These are phyloP conservation scores for Lepidocyrtoides sp. DNA, from an alignment of 2,888 invertebrate genomes.

Conservation along the genomic window DNA sequence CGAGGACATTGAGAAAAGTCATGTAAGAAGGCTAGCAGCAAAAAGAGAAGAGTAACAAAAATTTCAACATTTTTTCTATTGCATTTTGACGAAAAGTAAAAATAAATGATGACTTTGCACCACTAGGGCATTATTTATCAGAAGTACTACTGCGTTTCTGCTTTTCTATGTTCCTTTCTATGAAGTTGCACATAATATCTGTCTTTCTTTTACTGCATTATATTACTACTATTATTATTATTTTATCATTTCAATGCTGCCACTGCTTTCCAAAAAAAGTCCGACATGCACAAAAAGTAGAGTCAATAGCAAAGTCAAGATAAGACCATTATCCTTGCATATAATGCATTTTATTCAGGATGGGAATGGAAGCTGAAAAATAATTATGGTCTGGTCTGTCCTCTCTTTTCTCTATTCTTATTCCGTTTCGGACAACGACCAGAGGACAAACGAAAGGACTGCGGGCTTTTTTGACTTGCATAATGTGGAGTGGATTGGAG, in stretches of 20 bases:
- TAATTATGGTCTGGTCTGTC: too few species aligned
- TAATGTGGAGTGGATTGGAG: not conserved
- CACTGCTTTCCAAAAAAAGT: not conserved
- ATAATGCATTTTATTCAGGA: constrained; percentile 49
- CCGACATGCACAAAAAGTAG: not conserved
- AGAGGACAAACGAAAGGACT: not conserved
- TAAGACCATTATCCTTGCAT: constrained; percentile 47
- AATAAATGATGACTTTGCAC: constrained; percentile 53
- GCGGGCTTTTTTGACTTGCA: not conserved
- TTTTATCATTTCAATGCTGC: constrained; percentile 3
- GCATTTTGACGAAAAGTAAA: constrained; percentile 50
- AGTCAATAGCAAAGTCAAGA: constrained; percentile 1
- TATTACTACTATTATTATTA: not conserved
- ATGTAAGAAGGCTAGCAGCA: not conserved
- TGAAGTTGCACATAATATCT: constrained; percentile 18
- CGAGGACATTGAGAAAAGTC: not conserved
- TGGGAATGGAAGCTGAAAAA: constrained; percentile 21
- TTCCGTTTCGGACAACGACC: constrained; percentile 6
- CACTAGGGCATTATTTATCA: constrained; percentile 36
- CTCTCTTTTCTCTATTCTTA: constrained; percentile 23
- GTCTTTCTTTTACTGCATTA: too few species aligned
- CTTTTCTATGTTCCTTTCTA: not conserved
- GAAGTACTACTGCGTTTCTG: not conserved
- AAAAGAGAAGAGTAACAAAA: not conserved
- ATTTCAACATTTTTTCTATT: not conserved